Conservation (phyloP, 2,113 vertebrate genomes). For the Neodon shergylaensis region DNA sequence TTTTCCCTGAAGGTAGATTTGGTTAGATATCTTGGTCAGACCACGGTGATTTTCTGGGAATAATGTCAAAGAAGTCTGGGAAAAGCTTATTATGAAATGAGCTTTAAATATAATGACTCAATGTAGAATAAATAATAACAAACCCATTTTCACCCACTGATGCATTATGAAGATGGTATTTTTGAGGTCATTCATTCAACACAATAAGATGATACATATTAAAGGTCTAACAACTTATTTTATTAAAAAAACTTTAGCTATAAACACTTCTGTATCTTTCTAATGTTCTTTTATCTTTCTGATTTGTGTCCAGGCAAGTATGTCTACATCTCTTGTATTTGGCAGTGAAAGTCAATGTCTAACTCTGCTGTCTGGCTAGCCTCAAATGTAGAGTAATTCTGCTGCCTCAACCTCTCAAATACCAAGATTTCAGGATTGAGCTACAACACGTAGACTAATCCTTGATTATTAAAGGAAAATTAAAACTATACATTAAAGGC, state of each 20-base stretch:
- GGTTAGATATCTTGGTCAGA: slow-evolving; percentile 23
- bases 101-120: slow-evolving; percentile 32
- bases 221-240: neutral
- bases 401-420: neutral
- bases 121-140: slow-evolving; percentile 56
- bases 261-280: neutral
- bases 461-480: slow-evolving; percentile 37
- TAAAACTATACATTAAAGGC: neutral
- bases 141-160: slow-evolving; percentile 37
- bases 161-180: slow-evolving; percentile 8
- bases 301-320: neutral
- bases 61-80: slow-evolving; percentile 52
- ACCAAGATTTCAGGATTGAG: neutral
- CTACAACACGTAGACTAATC: neutral
- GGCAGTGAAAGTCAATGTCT: neutral
- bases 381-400: neutral
- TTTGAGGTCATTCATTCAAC: slow-evolving; percentile 5
- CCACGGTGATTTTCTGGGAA: neutral
- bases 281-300: slow-evolving; percentile 11
- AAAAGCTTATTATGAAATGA: slow-evolving; percentile 56
- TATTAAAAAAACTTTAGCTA: neutral
- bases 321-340: slow-evolving; percentile 40
- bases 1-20: slow-evolving; percentile 25
- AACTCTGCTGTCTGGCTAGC: neutral
- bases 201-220: neutral